Base-by-base conservation (phyloP, 1,140 invertebrate species). In the Galleria mellonella region DNA sequence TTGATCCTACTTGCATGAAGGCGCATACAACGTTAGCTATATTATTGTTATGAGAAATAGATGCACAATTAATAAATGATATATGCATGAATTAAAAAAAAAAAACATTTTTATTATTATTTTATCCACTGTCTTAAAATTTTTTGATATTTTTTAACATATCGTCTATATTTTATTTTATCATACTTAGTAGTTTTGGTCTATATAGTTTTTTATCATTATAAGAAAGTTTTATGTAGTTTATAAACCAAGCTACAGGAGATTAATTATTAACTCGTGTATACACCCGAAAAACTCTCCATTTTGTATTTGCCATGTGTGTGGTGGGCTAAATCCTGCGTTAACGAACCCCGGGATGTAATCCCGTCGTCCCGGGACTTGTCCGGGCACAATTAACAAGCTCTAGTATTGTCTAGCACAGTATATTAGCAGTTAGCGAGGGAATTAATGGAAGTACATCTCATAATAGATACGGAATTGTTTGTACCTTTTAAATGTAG, bases 331-430 rank as follows among this genome's bases (percentile, higher is more conserved):
- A 70, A 70, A 72, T 62, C 72, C 65, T 43, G 50, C 55, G 71
- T 67, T 74, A 74, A 74, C 68, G 63, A 74, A 74, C 62, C 49
- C 52, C 46, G 55, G 54, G 15, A 47, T 37, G 58, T 72, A 75
- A 70, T 65, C 72, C 66, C 46, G 56, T 36, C 27, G 12, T 17
- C 43, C 30, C 29, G 40, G 32, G 23, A 45, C 29, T n/a, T 23
- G 17, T 14, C 15, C 36, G 58, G 68, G 62, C 62, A 65, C 68
- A 64, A 70, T 72, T 72, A 72, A 75, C 66, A 55, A 49, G 62
- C 57, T 59, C 36, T 48, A 43, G 38, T 28, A 23, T 23, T 23
- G 17, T 23, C 17, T 23, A 23, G 17, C 11, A 10, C 11, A 15
- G n/a, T 17, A 10, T 42, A 32, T 42, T 32, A 30, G 11, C 39